Conservation (phyloP, 2,113 vertebrate genomes). For the Callipepla squamata region DNA sequence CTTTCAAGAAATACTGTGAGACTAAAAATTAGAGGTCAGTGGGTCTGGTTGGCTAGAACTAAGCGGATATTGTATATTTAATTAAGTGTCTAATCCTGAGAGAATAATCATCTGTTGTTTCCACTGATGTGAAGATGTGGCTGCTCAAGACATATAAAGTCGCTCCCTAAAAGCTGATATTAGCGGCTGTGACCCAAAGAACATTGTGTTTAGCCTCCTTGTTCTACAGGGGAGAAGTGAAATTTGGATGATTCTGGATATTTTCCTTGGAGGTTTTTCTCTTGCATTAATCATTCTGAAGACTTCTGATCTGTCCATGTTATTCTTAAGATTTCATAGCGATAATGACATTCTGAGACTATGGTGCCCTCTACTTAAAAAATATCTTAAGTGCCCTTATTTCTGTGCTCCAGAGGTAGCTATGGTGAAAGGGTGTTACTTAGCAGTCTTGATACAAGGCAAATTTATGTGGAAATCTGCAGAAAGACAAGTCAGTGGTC, state of each 20-base stretch:
- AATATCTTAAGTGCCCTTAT: background rate
- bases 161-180: background rate
- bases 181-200: background rate
- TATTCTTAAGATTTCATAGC: background rate
- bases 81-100: constrained; percentile 20
- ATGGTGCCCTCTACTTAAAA: background rate
- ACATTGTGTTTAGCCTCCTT: background rate
- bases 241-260: background rate
- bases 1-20: constrained; percentile 37
- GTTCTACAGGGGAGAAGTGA: background rate
- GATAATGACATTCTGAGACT: background rate
- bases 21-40: constrained; percentile 9
- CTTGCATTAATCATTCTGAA: background rate
- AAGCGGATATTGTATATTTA: constrained; percentile 13
- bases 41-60: background rate
- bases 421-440: background rate
- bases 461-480: background rate
- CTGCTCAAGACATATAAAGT: background rate
- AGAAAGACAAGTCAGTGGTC: background rate
- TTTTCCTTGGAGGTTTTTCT: background rate
- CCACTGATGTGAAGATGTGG: background rate
- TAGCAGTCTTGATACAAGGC: background rate
- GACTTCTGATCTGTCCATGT: background rate
- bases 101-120: constrained; percentile 23
- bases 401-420: background rate